These are phyloP conservation scores for Drosophila parabipectinata DNA, from an alignment of 1,140 invertebrate genomes.

Conservation along the genomic window DNA sequence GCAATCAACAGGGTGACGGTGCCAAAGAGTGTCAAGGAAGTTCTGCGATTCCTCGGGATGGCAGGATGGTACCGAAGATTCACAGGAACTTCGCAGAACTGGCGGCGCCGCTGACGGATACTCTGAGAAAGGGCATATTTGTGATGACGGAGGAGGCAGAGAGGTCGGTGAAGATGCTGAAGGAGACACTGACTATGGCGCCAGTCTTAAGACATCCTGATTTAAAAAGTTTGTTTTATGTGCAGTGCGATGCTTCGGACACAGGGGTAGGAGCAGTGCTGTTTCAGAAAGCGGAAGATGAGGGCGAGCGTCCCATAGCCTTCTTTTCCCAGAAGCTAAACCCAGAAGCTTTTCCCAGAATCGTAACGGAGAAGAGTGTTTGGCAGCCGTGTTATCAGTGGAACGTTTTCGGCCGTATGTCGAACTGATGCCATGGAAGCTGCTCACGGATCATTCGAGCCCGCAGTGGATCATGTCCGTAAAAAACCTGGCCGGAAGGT, in stretches of 20 bases:
- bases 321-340: slow-evolving; percentile 1
- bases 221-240: not conserved
- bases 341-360: not conserved
- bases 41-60: slow-evolving; percentile 17
- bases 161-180: not conserved
- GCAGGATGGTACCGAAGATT: slow-evolving; percentile 28
- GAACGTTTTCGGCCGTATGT: not conserved
- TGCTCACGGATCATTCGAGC: slow-evolving; percentile 15
- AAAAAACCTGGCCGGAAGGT: not conserved
- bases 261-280: not conserved
- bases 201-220: not conserved
- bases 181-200: not conserved
- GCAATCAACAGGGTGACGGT: slow-evolving; percentile 25
- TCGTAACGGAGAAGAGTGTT: slow-evolving; percentile 12
- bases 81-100: slow-evolving; percentile 12
- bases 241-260: slow-evolving; percentile 5
- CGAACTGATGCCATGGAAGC: not conserved
- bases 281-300: not conserved
- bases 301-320: not conserved
- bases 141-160: too few relatives aligned
- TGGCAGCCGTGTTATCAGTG: not conserved
- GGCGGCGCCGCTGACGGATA: slow-evolving; percentile 5
- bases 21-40: slow-evolving; percentile 11
- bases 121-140: slow-evolving; percentile 1
- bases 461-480: slow-evolving; percentile 9